Base-by-base conservation (phyloP, 2,797 vertebrate species). In the Sebastes nivosus region DNA sequence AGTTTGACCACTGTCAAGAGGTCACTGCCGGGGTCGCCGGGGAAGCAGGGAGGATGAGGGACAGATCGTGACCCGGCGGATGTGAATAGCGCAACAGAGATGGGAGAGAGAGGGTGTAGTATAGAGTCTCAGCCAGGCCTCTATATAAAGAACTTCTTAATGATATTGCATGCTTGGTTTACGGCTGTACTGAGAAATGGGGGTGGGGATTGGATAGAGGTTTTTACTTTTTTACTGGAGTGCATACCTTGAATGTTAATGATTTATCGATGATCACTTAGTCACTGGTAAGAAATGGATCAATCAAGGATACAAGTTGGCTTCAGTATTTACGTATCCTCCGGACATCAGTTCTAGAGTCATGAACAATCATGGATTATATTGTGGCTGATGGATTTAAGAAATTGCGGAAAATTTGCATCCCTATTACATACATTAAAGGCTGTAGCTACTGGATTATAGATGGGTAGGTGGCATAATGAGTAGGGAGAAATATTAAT, bases 1-100 rank as follows among this genome's bases (percentile, higher is more conserved):
- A n/a, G 73, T 60, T 69, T 67, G 74, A 79, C 46, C 54, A 54
- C 63, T 66, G 67, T 14, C 52, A 57, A 52, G 69, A 76, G 83
- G 79, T 83, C 77, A 70, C 60, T 29, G 12, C 54, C 4, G 32
- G 55, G 70, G 57, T 46, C 22, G 57, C 34, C 0, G 27, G 59
- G 27, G 30, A 38, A 20, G 18, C 22, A 3, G 52, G 57, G 38
- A n/a, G 7, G 55, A 29, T 32, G 52, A 71, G 29, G 32, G 70
- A 54, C 65, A 30, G 58, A 67, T 18, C 20, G 1, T 66, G 64
- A 18, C 24, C 8, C 25, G 10, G n/a, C 5, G 10, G 24, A 9
- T 14, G 29, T 25, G 36, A 10, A 68, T 13, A 57, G 20, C 24
- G 10, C 57, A 72, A 38, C 25, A 34, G 22, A 75, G 25, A 59